Evolutionary conservation across 2,888 invertebrate species (phyloP).

Genomic region (Lomographa bimaculata): DNA sequence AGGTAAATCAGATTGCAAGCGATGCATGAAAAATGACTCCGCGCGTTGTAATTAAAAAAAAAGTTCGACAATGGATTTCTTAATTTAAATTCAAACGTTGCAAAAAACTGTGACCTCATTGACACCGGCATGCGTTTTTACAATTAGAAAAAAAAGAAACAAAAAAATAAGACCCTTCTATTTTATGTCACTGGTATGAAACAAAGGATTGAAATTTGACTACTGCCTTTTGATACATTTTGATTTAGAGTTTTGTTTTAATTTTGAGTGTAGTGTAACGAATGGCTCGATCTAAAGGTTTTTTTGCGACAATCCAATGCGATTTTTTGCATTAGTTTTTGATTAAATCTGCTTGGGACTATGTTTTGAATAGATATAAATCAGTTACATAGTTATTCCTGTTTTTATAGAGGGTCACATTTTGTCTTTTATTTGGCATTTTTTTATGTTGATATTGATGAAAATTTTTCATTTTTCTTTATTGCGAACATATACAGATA

Average conservation of each 20-base stretch:
- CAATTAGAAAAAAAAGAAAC: constrained; percentile 21
- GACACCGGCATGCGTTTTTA: constrained; percentile 36
- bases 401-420: constrained; percentile 8
- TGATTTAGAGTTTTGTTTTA: constrained; percentile 72
- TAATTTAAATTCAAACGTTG: constrained; percentile 70
- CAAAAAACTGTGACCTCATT: constrained; percentile 50
- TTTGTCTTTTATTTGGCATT: too few relatives aligned
- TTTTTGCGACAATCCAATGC: constrained; percentile 35
- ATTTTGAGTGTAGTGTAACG: constrained; percentile 57
- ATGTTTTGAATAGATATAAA: constrained; percentile 14
- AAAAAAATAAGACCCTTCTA: constrained; percentile 38
- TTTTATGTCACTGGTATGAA: constrained; percentile 67
- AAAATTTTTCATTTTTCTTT: too few relatives aligned
- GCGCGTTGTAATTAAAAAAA: constrained; percentile 73
- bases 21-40: constrained; percentile 83
- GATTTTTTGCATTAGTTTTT: constrained; percentile 14
- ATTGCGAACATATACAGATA: too few relatives aligned
- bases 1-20: constrained; percentile 79
- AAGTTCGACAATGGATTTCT: constrained; percentile 66
- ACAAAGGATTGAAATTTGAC: constrained; percentile 74
- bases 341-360: constrained; percentile 9
- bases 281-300: constrained; percentile 55
- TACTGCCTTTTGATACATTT: constrained; percentile 65
- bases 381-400: constrained; percentile 6
- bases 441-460: too few relatives aligned